A percentile compares a stretch with the other conserved stretches of the same genome.
Conservation (phyloP, 2,888 invertebrate species). For the Phanerotoma sp. region DNA sequence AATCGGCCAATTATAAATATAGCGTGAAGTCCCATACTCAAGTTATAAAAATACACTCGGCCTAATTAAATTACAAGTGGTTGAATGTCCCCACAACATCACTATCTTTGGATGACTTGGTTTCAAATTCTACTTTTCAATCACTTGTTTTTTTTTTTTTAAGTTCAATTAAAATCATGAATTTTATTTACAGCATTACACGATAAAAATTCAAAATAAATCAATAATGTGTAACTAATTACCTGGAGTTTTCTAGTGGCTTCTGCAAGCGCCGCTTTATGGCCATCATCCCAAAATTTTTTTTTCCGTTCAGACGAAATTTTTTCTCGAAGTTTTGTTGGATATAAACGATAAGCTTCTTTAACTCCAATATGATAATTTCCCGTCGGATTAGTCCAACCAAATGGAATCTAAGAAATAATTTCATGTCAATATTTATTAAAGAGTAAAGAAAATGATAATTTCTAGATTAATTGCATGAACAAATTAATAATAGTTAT, state of each 20-base stretch:
- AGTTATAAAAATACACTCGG: conserved; percentile 32
- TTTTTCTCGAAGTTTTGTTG: conserved; percentile 78
- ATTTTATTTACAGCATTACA: not conserved
- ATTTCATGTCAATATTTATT: too few relatives aligned
- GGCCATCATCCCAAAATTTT: conserved; percentile 81
- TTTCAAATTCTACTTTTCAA: conserved; percentile 44
- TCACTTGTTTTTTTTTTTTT: conserved; percentile 10
- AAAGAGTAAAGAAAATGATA: too few relatives aligned
- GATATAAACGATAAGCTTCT: conserved; percentile 83
- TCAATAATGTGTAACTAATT: conserved; percentile 2
- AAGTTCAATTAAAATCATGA: not conserved
- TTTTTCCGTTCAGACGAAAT: conserved; percentile 75
- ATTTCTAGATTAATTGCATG: too few relatives aligned
- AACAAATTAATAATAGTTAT: too few relatives aligned
- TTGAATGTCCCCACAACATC: conserved; percentile 38
- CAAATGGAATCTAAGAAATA: conserved; percentile 76
- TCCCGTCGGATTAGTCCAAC: conserved; percentile 83
- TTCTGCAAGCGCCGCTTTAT: conserved; percentile 77
- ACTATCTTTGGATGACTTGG: conserved; percentile 50
- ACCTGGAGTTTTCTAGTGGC: conserved; percentile 71
- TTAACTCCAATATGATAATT: conserved; percentile 87
- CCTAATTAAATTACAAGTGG: conserved; percentile 35
- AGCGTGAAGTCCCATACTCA: conserved; percentile 41
- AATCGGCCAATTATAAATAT: conserved; percentile 56
- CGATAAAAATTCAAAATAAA: not conserved